Conservation (phyloP, 1,140 invertebrate genomes). For the Procambarus clarkii region DNA sequence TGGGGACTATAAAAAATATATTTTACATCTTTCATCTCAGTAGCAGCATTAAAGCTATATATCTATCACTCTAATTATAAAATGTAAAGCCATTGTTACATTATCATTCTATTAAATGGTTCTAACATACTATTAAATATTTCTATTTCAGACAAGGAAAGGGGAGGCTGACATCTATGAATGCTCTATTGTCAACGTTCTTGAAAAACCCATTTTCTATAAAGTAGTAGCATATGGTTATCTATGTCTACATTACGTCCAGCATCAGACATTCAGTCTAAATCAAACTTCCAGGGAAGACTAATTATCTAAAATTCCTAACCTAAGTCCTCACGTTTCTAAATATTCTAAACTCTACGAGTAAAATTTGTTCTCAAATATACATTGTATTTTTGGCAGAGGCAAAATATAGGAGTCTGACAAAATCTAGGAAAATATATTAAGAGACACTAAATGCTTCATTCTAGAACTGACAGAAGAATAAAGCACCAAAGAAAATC, state of each 20-base stretch:
- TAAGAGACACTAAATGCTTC: conserved; percentile 37
- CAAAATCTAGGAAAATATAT: conserved; percentile 54
- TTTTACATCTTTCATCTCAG: conserved; percentile 38
- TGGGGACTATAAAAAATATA: conserved; percentile 41
- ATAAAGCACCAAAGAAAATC: conserved; percentile 48
- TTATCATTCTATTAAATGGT: not conserved
- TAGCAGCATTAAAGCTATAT: conserved; percentile 33
- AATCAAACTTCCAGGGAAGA: conserved; percentile 36
- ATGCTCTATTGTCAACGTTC: conserved; percentile 32
- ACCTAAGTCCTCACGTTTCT: conserved; percentile 36
- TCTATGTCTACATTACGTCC: conserved; percentile 53
- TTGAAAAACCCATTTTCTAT: conserved; percentile 46
- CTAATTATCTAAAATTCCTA: conserved; percentile 41
- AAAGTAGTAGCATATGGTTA: conserved; percentile 27
- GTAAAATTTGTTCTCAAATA: conserved; percentile 47
- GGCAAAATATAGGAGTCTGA: conserved; percentile 30
- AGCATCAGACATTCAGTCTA: conserved; percentile 30
- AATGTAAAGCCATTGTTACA: conserved; percentile 56
- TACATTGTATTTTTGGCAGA: conserved; percentile 44
- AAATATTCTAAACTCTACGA: conserved; percentile 32
- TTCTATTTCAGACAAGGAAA: not conserved
- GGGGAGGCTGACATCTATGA: conserved; percentile 17
- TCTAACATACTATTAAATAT: not conserved
- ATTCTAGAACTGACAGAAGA: conserved; percentile 60
- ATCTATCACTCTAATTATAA: conserved; percentile 58